Evolutionary conservation across 2,888 invertebrate genomes (phyloP), one percentile per base, ranked within the genome.

Genomic region (Troglohyphantes excavatus): DNA sequence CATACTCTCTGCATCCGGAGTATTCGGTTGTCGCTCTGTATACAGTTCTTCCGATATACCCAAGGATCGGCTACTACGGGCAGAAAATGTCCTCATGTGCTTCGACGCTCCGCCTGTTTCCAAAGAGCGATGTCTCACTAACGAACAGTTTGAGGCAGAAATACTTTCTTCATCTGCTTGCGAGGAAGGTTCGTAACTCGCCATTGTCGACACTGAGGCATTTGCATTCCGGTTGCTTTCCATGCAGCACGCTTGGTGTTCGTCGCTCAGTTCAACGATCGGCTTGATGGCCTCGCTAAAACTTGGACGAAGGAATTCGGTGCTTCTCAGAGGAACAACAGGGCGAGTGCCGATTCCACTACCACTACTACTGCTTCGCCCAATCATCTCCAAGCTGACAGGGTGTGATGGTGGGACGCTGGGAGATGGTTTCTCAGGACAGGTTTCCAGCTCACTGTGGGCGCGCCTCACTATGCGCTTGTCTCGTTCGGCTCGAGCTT

Each of bases 231-330:
- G 70, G 21, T 59, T 83, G 70, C 39, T 88, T 11, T 90, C 87
- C 3, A 21, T 39, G 33, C 73, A 79, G 92, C 94, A 93, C 81
- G 93, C 95, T 93, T 95, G 95, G 94, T 95, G 96, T 93, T 97
- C 97, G 92, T 96, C 97, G 0, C 96, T 96, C 93, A 96, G 96
- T 94, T 97, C 97, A 0, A 96, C 97, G 92, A 97, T 97, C 2
- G 97, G 97, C 93, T 97, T 97, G 0, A 96, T 95, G 87, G 96
- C 96, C 93, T 96, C 96, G 0, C 96, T 96, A 17, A 96, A 96
- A 90, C 91, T 90, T 21, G 92, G 91, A 29, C 92, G 89, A 21
- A 91, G 81, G 76, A 91, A 91, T 68, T 91, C 91, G n/a, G 84
- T 76, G 79, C 91, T 90, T 11, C 85, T 72, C 17, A 79, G n/a